Conservation (phyloP, 2,797 vertebrate species). For the Amblyraja radiata region DNA sequence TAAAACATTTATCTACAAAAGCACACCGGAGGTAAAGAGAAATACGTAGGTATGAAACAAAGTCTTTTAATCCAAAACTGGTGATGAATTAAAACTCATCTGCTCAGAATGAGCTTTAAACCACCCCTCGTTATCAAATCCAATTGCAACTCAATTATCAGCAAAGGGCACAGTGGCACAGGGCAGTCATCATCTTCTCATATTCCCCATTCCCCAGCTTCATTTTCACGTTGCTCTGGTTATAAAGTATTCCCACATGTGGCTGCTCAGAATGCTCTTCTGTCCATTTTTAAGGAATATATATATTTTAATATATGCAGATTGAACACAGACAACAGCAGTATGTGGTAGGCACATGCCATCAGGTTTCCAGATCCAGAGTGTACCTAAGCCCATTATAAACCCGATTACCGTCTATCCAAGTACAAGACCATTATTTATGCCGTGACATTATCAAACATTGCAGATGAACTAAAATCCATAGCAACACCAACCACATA, state of each 20-base stretch:
- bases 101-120: neutral
- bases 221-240: neutral
- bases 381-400: neutral
- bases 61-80: neutral
- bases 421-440: neutral
- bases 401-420: neutral
- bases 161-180: neutral
- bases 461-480: neutral
- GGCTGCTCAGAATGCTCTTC: neutral
- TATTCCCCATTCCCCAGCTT: neutral
- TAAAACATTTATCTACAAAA: neutral
- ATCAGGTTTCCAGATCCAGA: neutral
- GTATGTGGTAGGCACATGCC: neutral
- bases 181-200: neutral
- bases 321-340: neutral
- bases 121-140: neutral
- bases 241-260: neutral
- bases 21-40: neutral
- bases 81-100: neutral
- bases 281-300: neutral
- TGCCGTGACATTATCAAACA: neutral
- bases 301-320: neutral
- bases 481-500: neutral
- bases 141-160: neutral
- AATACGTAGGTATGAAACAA: neutral